phyloP scores from a whole-genome alignment of 2,888 invertebrate genomes.

The Cantharis lateralis region DNA sequence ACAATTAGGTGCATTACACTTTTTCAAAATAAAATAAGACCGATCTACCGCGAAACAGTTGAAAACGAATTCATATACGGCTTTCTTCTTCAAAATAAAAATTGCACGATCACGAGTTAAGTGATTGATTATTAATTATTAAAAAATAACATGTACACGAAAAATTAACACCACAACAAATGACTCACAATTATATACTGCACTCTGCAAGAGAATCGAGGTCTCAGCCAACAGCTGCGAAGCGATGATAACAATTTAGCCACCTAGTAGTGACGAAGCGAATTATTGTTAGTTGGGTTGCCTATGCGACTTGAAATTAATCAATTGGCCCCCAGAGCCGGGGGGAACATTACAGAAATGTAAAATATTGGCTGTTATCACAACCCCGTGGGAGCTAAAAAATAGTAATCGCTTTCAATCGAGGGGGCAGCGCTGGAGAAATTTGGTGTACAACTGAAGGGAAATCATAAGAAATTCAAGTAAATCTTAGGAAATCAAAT shows the following conservation, averaged over 20 bases:
- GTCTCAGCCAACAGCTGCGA: neutral
- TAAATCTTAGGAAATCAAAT: too few species aligned
- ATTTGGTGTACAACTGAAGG: too few species aligned
- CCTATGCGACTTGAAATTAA: neutral
- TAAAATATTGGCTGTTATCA: too few species aligned
- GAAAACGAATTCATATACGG: neutral
- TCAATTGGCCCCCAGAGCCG: too few species aligned
- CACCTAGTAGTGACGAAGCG: neutral
- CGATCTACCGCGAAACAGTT: neutral
- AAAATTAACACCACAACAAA: slow-evolving; percentile 3
- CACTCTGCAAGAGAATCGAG: neutral
- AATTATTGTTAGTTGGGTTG: neutral
- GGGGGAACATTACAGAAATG: too few species aligned
- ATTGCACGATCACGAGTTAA: neutral
- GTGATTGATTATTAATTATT: neutral
- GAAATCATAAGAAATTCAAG: too few species aligned
- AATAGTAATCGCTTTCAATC: too few species aligned
- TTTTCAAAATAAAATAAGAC: neutral
- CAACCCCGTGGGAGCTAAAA: too few species aligned
- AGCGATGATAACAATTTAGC: neutral
- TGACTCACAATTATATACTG: slow-evolving; percentile 18
- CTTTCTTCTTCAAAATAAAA: neutral
- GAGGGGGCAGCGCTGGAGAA: too few species aligned
- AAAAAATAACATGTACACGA: neutral
- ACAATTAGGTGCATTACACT: neutral